Conservation (phyloP, 2,888 invertebrate species). For the Ceratothoa steindachneri region DNA sequence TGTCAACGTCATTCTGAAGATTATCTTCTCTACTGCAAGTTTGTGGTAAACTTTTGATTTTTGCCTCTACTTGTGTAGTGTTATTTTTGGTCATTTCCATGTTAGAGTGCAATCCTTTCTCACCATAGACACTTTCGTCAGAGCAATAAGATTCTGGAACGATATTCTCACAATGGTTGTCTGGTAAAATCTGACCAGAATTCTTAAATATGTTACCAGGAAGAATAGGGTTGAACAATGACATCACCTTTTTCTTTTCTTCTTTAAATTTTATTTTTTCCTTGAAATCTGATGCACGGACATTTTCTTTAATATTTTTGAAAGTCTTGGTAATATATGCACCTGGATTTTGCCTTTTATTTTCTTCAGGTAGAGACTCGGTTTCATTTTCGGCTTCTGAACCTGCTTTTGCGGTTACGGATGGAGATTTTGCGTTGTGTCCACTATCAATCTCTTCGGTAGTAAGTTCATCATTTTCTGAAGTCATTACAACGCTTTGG, state of each 20-base stretch:
- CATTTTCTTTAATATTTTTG: neutral
- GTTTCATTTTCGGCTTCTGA: neutral
- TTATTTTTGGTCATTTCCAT: no score
- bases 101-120: no score
- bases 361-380: neutral
- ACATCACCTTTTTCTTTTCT: neutral
- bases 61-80: no score
- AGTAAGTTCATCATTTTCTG: neutral
- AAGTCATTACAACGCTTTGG: no score
- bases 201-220: neutral
- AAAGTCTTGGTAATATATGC: neutral
- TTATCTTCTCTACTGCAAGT: no score
- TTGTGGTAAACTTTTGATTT: no score
- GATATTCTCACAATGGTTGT: no score
- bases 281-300: neutral
- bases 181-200: no score
- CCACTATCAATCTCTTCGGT: neutral
- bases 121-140: no score
- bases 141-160: no score
- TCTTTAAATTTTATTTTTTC: neutral
- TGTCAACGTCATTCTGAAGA: no score
- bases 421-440: neutral
- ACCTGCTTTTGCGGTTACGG: neutral
- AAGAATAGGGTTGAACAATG: neutral
- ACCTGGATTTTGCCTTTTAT: neutral